phyloP scores from a whole-genome alignment of 2,113 vertebrate species.

The Lagenorhynchus albirostris region DNA sequence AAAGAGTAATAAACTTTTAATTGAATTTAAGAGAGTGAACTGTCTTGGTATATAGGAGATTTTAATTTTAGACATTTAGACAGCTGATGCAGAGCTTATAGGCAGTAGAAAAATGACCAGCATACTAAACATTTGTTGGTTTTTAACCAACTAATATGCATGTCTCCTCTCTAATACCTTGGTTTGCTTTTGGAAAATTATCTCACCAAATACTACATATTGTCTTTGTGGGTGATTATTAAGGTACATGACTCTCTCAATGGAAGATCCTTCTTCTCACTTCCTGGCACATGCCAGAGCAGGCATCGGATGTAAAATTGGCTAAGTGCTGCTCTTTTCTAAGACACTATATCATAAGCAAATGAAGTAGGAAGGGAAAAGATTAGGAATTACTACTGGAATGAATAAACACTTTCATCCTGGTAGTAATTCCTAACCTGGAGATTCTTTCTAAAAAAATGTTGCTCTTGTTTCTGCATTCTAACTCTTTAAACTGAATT shows the following conservation, averaged over 20 bases:
- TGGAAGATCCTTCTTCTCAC: not conserved
- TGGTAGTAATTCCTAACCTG: not conserved
- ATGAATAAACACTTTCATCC: not conserved
- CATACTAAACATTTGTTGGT: not conserved
- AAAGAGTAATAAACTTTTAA: constrained; percentile 26
- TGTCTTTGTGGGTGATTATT: not conserved
- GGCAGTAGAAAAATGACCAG: not conserved
- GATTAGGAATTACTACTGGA: not conserved
- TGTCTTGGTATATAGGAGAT: not conserved
- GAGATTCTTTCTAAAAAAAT: not conserved
- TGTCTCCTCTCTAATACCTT: not conserved
- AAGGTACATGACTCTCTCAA: not conserved
- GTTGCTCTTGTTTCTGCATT: not conserved
- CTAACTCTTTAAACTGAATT: not conserved
- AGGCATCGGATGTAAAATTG: not conserved
- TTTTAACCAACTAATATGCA: not conserved
- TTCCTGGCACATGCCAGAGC: not conserved
- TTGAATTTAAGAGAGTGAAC: not conserved
- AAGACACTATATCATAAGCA: not conserved
- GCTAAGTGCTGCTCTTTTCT: not conserved
- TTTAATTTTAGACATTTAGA: not conserved
- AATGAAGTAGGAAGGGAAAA: not conserved
- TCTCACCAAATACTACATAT: not conserved
- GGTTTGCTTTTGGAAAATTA: not conserved
- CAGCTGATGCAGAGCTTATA: not conserved